A percentile compares a stretch with the other conserved stretches of the same genome.
These are phyloP conservation scores for Mungos mungo DNA, from an alignment of 2,113 vertebrate genomes.

Conservation along the genomic window DNA sequence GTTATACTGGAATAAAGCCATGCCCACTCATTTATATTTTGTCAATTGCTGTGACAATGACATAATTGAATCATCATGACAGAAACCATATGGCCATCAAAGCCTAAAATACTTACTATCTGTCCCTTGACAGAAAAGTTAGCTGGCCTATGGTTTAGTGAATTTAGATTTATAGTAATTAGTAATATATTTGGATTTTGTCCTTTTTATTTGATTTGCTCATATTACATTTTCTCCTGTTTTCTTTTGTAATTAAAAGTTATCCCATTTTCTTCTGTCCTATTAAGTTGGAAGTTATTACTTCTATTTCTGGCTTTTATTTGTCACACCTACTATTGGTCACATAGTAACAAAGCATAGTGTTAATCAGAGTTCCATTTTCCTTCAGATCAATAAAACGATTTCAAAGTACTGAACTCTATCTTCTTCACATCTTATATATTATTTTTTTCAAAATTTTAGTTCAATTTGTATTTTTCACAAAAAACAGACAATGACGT, in stretches of 20 bases:
- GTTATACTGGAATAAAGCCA: not conserved
- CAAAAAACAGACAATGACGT: not conserved
- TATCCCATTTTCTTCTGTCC: not conserved
- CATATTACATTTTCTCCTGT: not conserved
- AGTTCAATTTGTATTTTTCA: not conserved
- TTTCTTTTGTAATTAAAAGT: not conserved
- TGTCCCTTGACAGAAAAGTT: not conserved
- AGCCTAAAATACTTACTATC: not conserved
- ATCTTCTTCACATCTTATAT: not conserved
- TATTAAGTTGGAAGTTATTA: not conserved
- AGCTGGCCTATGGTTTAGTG: not conserved
- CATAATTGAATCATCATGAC: not conserved
- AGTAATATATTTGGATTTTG: not conserved
- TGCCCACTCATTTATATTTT: not conserved
- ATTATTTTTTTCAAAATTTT: not conserved
- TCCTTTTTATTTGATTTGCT: not conserved
- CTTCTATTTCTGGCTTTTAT: not conserved
- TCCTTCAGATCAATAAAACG: not conserved
- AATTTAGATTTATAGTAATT: not conserved
- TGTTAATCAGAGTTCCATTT: not conserved
- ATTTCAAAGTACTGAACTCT: not conserved
- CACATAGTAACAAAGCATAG: not conserved
- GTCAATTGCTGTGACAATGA: not conserved
- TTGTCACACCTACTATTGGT: not conserved
- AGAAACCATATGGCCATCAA: not conserved